Evolutionary conservation across 35 echinoderm and acorn worm genomes (phyloP), one percentile per base, ranked within the genome.

Genomic region (Anneissia japonica): DNA sequence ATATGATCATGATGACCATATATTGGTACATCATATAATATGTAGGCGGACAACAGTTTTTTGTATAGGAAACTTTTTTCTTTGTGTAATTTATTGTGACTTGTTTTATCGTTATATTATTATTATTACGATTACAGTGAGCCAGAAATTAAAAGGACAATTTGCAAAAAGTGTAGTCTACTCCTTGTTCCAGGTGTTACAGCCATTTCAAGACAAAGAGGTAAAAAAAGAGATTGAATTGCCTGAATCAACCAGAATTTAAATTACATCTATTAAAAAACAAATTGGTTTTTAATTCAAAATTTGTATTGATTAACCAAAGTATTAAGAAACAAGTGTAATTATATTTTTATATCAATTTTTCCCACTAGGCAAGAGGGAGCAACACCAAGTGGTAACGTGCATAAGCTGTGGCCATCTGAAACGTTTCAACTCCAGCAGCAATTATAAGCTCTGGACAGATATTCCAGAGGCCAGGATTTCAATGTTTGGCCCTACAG

Each of bases 131-230:
- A n/a, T 33, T 38, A n/a, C 23, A 91, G 93, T 56, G 85, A 93
- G 37, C 95, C 95, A 28, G 72, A 82, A 46, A 98, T 98, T 36
- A 98, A 98, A 79, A 93, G 95, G 36, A 91, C 95, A 0, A 80
- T 98, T 26, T 98, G 91, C 82, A 94, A 98, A 73, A 88, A 89
- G 46, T 98, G 95, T 85, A 87, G 90, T 40, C 37, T 91, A 32
- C 83, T 98, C 16, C 80, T 98, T 19, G 46, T 98, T 16, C 95
- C 95, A 10, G 95, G 95, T 13, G 73, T 98, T 31, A 98, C 95
- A 23, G 86, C 95, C 34, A 91, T 86, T 7, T 89, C 91, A 14
- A 93, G 95, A 76, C 78, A 91, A 37, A 88, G 77, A 86, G 95
- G 95, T 98, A 81, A 87, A 6, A 29, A n/a, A 7, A 2, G 19